These are phyloP conservation scores for Lampris incognitus DNA, from an alignment of 2,113 vertebrate species.

Conservation along the genomic window DNA sequence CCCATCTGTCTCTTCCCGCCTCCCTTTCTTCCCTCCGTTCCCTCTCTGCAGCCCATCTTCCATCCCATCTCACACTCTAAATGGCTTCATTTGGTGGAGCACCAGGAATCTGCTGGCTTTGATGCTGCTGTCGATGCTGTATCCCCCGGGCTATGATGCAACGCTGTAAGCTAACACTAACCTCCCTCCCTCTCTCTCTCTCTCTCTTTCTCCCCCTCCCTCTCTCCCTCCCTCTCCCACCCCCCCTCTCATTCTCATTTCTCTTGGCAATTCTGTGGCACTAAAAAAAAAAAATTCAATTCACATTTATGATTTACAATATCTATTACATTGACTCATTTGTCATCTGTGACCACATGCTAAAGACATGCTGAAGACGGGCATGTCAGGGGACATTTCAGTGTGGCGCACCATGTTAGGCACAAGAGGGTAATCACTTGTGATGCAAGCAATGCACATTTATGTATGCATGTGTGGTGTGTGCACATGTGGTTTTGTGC, in stretches of 20 bases:
- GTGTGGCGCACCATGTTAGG: neutral
- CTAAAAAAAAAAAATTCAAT: slow-evolving; percentile 23
- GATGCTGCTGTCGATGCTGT: slow-evolving; percentile 36
- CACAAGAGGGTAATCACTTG: slow-evolving; percentile 24
- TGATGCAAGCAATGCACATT: neutral
- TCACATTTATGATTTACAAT: slow-evolving; percentile 52
- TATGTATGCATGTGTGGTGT: neutral
- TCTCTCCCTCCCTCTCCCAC: neutral
- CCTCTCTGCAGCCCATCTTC: slow-evolving; percentile 55
- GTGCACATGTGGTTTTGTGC: slow-evolving; percentile 21
- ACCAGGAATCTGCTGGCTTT: slow-evolving; percentile 55
- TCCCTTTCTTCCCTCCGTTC: slow-evolving; percentile 24
- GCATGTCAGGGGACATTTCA: too few relatives aligned
- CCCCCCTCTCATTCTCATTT: slow-evolving; percentile 1
- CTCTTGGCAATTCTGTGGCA: slow-evolving; percentile 32
- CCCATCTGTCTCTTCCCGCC: slow-evolving; percentile 65
- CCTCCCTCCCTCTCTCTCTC: slow-evolving; percentile 1
- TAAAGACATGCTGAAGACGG: slow-evolving; percentile 18
- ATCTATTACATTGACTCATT: slow-evolving; percentile 34
- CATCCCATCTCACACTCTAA: slow-evolving; percentile 51
- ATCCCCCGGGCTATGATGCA: slow-evolving; percentile 57
- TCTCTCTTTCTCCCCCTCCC: neutral
- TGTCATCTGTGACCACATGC: slow-evolving; percentile 33
- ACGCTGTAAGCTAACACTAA: slow-evolving; percentile 1
- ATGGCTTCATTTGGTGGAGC: slow-evolving; percentile 72